Percentiles rank a stretch among this genome's conserved stretches.
Evolutionary conservation across 2,797 vertebrate genomes (phyloP).

Genomic region (Myotis myotis): DNA sequence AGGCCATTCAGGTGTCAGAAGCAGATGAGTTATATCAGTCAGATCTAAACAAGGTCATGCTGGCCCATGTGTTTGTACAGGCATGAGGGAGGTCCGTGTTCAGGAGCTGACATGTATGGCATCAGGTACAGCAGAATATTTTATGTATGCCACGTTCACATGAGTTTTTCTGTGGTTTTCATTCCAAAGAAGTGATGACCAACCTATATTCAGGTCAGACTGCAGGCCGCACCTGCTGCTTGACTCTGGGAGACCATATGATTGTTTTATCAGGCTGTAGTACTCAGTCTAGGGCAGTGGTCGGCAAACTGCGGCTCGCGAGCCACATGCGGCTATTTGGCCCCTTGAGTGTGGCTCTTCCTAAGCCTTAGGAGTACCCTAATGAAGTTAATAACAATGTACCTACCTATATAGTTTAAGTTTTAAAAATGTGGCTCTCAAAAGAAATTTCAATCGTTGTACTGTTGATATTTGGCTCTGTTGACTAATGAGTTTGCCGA

Average conservation of each 20-base stretch:
- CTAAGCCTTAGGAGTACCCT: no score
- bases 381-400: no score
- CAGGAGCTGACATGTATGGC: not conserved
- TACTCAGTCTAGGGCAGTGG: not conserved
- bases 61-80: not conserved
- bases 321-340: no score
- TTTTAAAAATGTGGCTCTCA: no score
- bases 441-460: no score
- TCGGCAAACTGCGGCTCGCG: no score
- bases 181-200: not conserved
- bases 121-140: not conserved
- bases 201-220: not conserved
- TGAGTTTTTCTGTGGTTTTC: not conserved
- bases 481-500: no score
- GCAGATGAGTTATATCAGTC: not conserved
- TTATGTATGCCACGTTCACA: not conserved
- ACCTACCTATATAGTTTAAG: no score
- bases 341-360: no score
- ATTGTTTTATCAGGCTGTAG: not conserved
- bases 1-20: not conserved
- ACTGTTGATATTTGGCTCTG: no score
- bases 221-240: not conserved
- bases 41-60: not conserved
- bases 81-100: not conserved
- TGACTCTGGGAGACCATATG: not conserved